phyloP scores from a whole-genome alignment of 2,888 invertebrate species.

The Thecophora atra region DNA sequence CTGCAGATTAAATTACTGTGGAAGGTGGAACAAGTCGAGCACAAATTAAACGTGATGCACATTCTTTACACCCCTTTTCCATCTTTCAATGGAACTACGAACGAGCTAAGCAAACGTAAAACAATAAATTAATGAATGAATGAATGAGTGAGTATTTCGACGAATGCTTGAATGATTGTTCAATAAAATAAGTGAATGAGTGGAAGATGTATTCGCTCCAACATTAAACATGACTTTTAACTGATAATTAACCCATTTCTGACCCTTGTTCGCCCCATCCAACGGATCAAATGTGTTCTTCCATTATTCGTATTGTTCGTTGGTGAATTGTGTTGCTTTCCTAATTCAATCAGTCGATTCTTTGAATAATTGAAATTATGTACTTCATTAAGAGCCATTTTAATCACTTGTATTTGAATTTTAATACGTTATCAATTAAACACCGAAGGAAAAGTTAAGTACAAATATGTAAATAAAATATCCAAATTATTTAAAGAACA shows the following conservation, averaged over 20 bases:
- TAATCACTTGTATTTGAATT: too few species aligned
- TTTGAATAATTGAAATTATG: too few species aligned
- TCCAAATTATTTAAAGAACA: too few species aligned
- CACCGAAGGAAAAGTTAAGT: too few species aligned
- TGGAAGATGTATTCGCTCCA: neutral
- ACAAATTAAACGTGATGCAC: neutral
- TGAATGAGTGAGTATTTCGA: neutral
- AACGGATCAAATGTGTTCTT: neutral
- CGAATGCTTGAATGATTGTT: neutral
- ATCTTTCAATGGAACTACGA: neutral
- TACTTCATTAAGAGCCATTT: too few species aligned
- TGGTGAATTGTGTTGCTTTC: too few species aligned
- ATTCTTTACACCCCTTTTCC: neutral
- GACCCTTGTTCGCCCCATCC: slow-evolving; percentile 29
- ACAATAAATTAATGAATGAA: neutral
- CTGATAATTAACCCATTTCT: slow-evolving; percentile 49
- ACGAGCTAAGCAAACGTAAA: neutral
- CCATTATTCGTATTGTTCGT: too few species aligned
- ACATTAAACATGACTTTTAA: slow-evolving; percentile 43
- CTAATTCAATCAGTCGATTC: too few species aligned
- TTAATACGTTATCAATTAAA: too few species aligned
- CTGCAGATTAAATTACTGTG: slow-evolving; percentile 48
- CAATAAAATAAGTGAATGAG: slow-evolving; percentile 9
- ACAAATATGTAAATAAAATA: too few species aligned
- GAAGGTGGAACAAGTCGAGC: neutral